A percentile compares a stretch with the other conserved stretches of the same genome.
Conservation (phyloP, 2,113 vertebrate species). For the Dunckerocampus dactyliophorus region DNA sequence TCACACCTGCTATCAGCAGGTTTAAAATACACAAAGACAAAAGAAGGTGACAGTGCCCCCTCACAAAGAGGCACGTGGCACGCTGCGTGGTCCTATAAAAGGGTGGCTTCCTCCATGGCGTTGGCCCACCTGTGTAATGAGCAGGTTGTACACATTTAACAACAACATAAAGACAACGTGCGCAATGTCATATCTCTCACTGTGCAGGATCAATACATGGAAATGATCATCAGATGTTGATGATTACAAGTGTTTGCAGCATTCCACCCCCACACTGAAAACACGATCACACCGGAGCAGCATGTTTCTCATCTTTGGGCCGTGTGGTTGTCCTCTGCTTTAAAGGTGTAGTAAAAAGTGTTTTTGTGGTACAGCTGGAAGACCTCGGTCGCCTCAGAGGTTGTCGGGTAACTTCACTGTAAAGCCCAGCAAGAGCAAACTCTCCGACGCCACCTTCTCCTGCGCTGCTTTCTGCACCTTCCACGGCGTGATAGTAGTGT, state of each 20-base stretch:
- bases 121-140: constrained; percentile 83
- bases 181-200: too few species aligned
- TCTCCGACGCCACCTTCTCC: constrained; percentile 93
- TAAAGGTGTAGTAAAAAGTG: constrained; percentile 91
- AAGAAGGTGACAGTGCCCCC: constrained; percentile 52
- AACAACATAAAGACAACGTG: background rate
- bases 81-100: constrained; percentile 82
- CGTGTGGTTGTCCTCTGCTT: constrained; percentile 81
- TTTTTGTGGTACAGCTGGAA: constrained; percentile 98
- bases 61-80: constrained; percentile 27
- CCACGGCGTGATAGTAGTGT: too few species aligned
- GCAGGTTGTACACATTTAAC: constrained; percentile 16
- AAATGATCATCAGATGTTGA: too few species aligned
- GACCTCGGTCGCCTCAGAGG: constrained; percentile 74
- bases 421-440: constrained; percentile 91
- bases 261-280: background rate
- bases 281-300: background rate
- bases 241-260: background rate
- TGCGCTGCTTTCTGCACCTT: constrained; percentile 40
- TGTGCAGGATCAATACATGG: too few species aligned
- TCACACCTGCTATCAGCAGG: constrained; percentile 52
- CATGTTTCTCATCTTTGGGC: constrained; percentile 81
- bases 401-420: constrained; percentile 82
- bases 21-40: constrained; percentile 17
- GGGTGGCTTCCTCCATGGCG: constrained; percentile 92